A percentile compares a stretch with the other conserved stretches of the same genome.
Conservation (phyloP, 2,888 invertebrate genomes). For the Megastigmus dorsalis region DNA sequence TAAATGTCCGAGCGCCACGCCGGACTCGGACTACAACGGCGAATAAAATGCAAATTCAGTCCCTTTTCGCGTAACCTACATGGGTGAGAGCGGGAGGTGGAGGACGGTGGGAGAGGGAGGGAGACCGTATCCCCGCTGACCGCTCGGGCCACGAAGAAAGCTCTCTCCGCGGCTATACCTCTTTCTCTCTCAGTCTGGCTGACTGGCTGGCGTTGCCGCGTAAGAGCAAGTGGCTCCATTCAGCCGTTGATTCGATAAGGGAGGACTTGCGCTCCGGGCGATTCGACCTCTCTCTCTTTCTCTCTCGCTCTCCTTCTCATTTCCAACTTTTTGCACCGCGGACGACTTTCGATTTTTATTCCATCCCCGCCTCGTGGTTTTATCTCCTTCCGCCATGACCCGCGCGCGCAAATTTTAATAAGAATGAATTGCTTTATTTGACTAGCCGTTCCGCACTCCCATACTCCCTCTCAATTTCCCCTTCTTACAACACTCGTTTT, state of each 20-base stretch:
- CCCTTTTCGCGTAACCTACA: slow-evolving; percentile 66
- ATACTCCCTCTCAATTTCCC: background rate
- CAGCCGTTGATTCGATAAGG: slow-evolving; percentile 70
- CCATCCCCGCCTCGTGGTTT: slow-evolving; percentile 17
- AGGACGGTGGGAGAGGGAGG: too few species aligned
- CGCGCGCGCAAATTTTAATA: slow-evolving; percentile 27
- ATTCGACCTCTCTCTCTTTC: slow-evolving; percentile 50
- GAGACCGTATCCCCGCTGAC: background rate
- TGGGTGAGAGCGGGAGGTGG: slow-evolving; percentile 41
- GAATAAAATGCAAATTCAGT: slow-evolving; percentile 75
- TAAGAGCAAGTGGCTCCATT: slow-evolving; percentile 58
- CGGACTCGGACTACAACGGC: slow-evolving; percentile 67
- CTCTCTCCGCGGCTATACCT: background rate
- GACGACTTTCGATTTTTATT: slow-evolving; percentile 55
- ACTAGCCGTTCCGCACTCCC: background rate
- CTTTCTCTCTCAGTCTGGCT: background rate
- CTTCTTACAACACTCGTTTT: background rate
- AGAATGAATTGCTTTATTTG: slow-evolving; percentile 34
- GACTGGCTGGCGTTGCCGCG: background rate
- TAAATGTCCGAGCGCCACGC: slow-evolving; percentile 69
- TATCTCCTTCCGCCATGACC: slow-evolving; percentile 38
- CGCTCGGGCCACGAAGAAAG: slow-evolving; percentile 37
- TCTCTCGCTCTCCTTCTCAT: too few species aligned
- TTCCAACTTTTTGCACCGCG: slow-evolving; percentile 59
- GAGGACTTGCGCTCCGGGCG: slow-evolving; percentile 60